Conservation (phyloP, 2,888 invertebrate species). For the Lottia scabra region DNA sequence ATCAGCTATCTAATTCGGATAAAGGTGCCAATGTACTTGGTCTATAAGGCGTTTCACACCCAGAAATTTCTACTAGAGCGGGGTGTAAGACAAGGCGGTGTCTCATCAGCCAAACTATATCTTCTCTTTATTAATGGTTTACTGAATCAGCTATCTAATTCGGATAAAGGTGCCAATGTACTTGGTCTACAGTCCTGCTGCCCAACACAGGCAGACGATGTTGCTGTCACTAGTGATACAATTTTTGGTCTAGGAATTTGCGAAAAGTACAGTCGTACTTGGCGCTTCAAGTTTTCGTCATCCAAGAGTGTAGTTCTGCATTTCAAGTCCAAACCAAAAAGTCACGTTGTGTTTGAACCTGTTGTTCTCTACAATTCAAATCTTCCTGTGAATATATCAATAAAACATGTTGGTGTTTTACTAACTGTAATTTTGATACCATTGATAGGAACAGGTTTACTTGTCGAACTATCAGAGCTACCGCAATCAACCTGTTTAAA, state of each 20-base stretch:
- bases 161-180: background rate
- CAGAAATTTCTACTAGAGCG: background rate
- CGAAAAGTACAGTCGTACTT: background rate
- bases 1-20: background rate
- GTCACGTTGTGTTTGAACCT: too few species aligned
- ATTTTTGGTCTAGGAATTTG: background rate
- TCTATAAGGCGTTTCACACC: too few species aligned
- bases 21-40: background rate
- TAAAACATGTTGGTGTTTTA: constrained; percentile 6
- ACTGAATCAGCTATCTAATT: background rate
- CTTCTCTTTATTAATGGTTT: background rate
- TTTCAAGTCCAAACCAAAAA: background rate
- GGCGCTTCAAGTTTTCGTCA: constrained; percentile 6
- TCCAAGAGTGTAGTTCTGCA: background rate
- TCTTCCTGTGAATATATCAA: background rate
- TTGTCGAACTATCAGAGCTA: background rate
- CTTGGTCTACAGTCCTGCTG: background rate
- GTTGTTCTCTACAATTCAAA: too few species aligned
- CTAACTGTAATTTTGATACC: background rate
- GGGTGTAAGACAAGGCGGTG: background rate
- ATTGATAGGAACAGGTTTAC: background rate
- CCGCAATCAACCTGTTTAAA: background rate
- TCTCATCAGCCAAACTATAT: background rate
- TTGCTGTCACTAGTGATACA: background rate
- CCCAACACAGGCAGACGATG: constrained; percentile 10